Base-by-base conservation (phyloP, 1,140 invertebrate genomes). In the Drosophila funebris region DNA sequence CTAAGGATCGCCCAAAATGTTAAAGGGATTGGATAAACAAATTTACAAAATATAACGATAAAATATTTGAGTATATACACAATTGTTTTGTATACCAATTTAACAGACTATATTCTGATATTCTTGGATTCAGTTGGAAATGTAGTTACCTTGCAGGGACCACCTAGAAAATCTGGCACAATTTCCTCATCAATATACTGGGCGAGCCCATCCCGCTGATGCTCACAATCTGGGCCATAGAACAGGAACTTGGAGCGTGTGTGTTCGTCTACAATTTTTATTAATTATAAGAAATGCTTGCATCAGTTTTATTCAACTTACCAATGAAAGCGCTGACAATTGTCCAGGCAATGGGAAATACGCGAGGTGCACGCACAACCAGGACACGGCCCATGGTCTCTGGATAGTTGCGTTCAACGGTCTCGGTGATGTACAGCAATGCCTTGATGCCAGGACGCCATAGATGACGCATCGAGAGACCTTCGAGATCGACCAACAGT, bases 271-370 rank as follows among this genome's bases (percentile, higher is more conserved):
- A 87, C 3, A 93, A 78, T 72, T 18, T 3, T n/a, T 41, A 18
- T 50, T 33, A 41, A 53, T 13, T 29, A 29, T 27, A 33, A 54
- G n/a, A 3, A 8, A 29, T 16, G 1, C n/a, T n/a, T n/a, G n/a
- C n/a, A n/a, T n/a, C n/a, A n/a, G n/a, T n/a, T n/a, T n/a, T n/a
- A n/a, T n/a, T 33, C 1, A 41, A 77, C 92, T 93, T 91, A 96
- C 95, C 94, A 82, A 99, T 99, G 91, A 99, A 99, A n/a, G 97
- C 97, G 88, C 96, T 97, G 54, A 99, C 96, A 44, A 99, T 94
- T 0, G 98, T 99, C 98, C 98, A 99, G n/a, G 99, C 93, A 64
- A 99, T 97, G 0, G 98, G 98, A 91, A 99, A 99, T 43, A 98
- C 97, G 71, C 97, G 93, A 1, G 97, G 97, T 24, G 97, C 97